These are phyloP conservation scores for Timandra comae DNA, from an alignment of 2,888 invertebrate species.

Conservation along the genomic window DNA sequence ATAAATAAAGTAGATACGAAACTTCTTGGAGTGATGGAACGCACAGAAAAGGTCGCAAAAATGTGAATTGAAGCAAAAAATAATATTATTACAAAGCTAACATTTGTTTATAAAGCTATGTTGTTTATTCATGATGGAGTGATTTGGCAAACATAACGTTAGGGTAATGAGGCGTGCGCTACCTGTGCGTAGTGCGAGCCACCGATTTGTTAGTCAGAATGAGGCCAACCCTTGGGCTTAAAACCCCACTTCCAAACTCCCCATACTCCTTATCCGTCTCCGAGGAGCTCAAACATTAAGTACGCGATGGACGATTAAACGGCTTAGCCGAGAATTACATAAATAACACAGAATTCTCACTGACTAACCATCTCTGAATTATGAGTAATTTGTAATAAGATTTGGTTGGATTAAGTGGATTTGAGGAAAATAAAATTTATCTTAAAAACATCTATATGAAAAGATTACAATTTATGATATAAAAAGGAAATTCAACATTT, in stretches of 20 bases:
- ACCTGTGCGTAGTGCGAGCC: slow-evolving; percentile 53
- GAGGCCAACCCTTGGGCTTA: slow-evolving; percentile 38
- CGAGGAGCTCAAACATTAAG: slow-evolving; percentile 51
- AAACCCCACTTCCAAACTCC: slow-evolving; percentile 23
- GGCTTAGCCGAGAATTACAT: slow-evolving; percentile 53
- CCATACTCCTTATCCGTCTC: slow-evolving; percentile 29
- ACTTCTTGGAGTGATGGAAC: too few species aligned
- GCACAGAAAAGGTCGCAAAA: not conserved
- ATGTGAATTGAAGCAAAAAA: not conserved
- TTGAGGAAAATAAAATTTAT: slow-evolving; percentile 14
- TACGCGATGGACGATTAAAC: slow-evolving; percentile 57
- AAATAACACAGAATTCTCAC: slow-evolving; percentile 44
- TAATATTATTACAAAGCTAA: slow-evolving; percentile 7
- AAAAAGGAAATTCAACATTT: not conserved
- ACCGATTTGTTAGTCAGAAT: slow-evolving; percentile 50
- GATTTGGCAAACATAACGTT: slow-evolving; percentile 58
- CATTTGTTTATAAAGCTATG: slow-evolving; percentile 12
- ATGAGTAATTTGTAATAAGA: slow-evolving; percentile 40
- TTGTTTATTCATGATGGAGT: slow-evolving; percentile 55
- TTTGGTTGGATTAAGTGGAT: slow-evolving; percentile 30
- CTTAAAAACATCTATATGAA: slow-evolving; percentile 6
- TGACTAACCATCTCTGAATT: slow-evolving; percentile 41
- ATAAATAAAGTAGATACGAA: too few species aligned
- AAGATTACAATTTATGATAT: not conserved
- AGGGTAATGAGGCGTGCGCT: slow-evolving; percentile 60